Evolutionary conservation across 2,888 invertebrate genomes (phyloP), one percentile per base, ranked within the genome.

Genomic region (Cataglyphis altisquamis): DNA sequence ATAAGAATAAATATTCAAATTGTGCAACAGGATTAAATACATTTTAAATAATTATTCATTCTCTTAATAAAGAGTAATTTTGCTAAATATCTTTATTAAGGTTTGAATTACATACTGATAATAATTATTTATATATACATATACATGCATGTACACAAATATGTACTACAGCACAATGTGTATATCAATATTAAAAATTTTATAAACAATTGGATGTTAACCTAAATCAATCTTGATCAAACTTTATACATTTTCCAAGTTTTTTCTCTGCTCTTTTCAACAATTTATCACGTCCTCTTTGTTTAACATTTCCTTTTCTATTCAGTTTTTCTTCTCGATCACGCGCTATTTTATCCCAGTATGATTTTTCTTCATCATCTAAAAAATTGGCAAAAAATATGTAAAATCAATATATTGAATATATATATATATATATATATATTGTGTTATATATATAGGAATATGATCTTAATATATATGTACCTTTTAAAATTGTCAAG

Each of bases 311-410:
- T 9, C 93, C 88, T 62, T 95, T 95, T 83, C 95, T 95, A 18
- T 95, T 93, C 52, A 95, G 93, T 92, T 96, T 97, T 6, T 95
- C 94, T 74, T 95, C 95, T 85, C 97, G 95, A 92, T 97, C 97
- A 15, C 95, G 94, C 87, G 96, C 95, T 57, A 98, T 97, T 92
- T 97, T 97, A 25, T 96, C 95, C 98, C 98, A 98, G 95, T 99
- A 98, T 32, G 95, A 95, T 55, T 96, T 95, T 93, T 98, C 98
- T 86, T 97, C 97, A 1, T 96, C 96, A 0, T 97, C 97, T 87
- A 95, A 90, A 78, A 78, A 70, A 78, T 48, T n/a, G 2, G 0
- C 4, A 66, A 8, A n/a, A 5, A 64, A 36, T 2, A 10, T n/a
- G 18, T 55, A 21, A 21, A 57, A 57, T 0, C n/a, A 3, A 55